These are phyloP conservation scores for Branchellion lobata DNA, from an alignment of 2,888 invertebrate species.

Conservation along the genomic window DNA sequence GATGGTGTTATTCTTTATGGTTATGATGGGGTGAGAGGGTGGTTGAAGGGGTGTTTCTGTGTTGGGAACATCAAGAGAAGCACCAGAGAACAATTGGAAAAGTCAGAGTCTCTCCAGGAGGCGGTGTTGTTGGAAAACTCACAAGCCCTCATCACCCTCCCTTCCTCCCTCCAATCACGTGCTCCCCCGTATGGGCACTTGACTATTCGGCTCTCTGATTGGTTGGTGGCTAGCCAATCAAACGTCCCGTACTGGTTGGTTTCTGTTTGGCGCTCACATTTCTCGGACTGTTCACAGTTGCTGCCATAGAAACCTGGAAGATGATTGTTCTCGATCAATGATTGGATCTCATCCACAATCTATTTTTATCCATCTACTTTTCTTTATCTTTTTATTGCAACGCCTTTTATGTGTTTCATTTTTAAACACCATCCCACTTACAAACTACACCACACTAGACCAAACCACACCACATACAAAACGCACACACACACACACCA, in stretches of 20 bases:
- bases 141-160: not conserved
- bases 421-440: too few species aligned
- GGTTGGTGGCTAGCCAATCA: conserved; percentile 29
- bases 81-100: conserved; percentile 31
- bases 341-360: not conserved
- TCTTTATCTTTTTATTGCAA: not conserved
- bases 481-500: too few species aligned
- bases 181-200: not conserved
- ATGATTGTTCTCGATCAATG: not conserved
- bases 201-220: not conserved
- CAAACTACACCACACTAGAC: too few species aligned
- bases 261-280: not conserved
- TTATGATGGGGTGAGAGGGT: too few species aligned
- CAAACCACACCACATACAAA: too few species aligned
- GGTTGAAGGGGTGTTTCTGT: too few species aligned
- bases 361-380: too few species aligned
- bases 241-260: conserved; percentile 2
- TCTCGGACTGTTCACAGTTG: not conserved
- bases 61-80: too few species aligned
- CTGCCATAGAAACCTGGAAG: not conserved
- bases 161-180: not conserved
- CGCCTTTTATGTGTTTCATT: too few species aligned
- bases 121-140: not conserved
- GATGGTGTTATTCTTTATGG: too few species aligned
- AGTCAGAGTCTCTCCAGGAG: conserved; percentile 15